These are phyloP conservation scores for Sebastes oblongus DNA, from an alignment of 2,797 vertebrate species.

Conservation along the genomic window DNA sequence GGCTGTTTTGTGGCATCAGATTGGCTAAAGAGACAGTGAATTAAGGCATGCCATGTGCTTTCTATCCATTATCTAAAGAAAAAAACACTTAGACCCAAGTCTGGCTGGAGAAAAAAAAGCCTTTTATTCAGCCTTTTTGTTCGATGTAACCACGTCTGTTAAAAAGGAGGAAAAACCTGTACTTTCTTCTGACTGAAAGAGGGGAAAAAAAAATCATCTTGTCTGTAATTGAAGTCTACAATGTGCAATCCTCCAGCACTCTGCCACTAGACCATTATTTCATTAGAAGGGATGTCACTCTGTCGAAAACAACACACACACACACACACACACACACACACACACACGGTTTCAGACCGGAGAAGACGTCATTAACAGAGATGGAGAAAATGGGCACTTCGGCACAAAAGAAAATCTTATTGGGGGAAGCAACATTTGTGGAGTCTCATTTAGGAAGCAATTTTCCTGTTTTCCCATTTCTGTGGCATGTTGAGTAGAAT, in stretches of 20 bases:
- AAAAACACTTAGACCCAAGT: slow-evolving; percentile 64
- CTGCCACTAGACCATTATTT: slow-evolving; percentile 78
- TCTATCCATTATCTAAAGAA: slow-evolving; percentile 71
- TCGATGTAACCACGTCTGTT: slow-evolving; percentile 54
- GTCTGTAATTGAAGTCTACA: slow-evolving; percentile 81
- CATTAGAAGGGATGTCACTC: slow-evolving; percentile 81
- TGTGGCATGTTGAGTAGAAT: not conserved
- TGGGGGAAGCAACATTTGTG: not conserved
- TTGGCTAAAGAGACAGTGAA: slow-evolving; percentile 59
- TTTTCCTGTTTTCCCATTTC: slow-evolving; percentile 17
- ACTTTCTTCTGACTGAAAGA: slow-evolving; percentile 54
- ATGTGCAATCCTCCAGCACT: slow-evolving; percentile 75
- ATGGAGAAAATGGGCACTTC: slow-evolving; percentile 31
- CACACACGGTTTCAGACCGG: slow-evolving; percentile 23
- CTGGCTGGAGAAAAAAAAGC: slow-evolving; percentile 48
- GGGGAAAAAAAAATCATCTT: slow-evolving; percentile 54
- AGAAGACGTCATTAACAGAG: slow-evolving; percentile 32
- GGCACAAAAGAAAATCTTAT: slow-evolving; percentile 47
- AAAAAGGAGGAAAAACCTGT: slow-evolving; percentile 57
- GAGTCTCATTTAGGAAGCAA: slow-evolving; percentile 9
- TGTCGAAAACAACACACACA: slow-evolving; percentile 47
- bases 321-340: no score
- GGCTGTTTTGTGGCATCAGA: slow-evolving; percentile 51
- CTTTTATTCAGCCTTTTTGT: slow-evolving; percentile 73
- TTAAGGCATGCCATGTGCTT: slow-evolving; percentile 58